Evolutionary conservation across 2,888 invertebrate genomes (phyloP), one percentile per base, ranked within the genome.

Genomic region (Pheosia tremula): DNA sequence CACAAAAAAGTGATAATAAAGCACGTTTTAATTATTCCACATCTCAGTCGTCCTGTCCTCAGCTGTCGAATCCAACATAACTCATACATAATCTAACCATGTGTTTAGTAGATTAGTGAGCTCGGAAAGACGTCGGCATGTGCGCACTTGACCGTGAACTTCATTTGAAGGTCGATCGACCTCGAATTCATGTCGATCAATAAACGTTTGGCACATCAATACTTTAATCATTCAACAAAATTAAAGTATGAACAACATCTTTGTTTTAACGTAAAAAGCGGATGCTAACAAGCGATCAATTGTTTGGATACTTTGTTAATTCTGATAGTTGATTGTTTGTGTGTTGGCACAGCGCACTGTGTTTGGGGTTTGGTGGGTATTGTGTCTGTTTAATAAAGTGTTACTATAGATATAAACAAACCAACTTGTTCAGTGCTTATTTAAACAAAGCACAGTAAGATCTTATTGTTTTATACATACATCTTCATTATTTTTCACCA

Each of bases 91-190:
- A 56, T 56, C 56, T 58, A 59, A 62, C 50, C 71, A 76, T 68
- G 43, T 76, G 71, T 75, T 71, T 67, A 67, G 66, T 66, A 24
- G 24, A 59, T 75, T 73, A 71, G 72, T 71, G 77, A 80, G 75
- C 81, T 77, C 73, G 77, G 68, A 69, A 69, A 68, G 67, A 59
- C 68, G 61, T 66, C 68, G 62, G 65, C 61, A 69, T 67, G 67
- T 72, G 77, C 59, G 78, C 71, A 64, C 13, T 10, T 49, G 72
- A 64, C 74, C 80, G 60, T 80, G 80, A 79, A 78, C 77, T 77
- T 71, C 47, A 68, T 59, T 63, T 57, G 58, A 75, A 78, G 76
- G 77, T 72, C 67, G 63, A 39, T 59, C 64, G 68, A 61, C 66
- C 69, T 74, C 66, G 60, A 61, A 69, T 65, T 61, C 65, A 53